These are phyloP conservation scores for Diprion similis DNA, from an alignment of 1,140 invertebrate species.

Conservation along the genomic window DNA sequence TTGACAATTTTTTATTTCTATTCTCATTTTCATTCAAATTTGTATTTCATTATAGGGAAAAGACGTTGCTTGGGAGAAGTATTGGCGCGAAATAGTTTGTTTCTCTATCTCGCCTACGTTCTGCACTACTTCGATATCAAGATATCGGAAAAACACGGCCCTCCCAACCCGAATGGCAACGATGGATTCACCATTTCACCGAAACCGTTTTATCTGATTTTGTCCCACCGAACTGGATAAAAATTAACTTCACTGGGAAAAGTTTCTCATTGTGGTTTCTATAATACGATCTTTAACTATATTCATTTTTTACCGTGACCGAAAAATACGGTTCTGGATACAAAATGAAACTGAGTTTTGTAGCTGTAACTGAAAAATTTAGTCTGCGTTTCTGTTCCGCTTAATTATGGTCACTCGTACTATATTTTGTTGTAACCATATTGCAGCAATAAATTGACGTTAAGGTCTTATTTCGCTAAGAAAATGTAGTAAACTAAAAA, in stretches of 20 bases:
- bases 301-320: no score
- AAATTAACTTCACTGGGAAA: background rate
- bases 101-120: conserved; percentile 63
- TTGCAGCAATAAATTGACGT: no score
- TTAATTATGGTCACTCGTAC: no score
- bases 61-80: conserved; percentile 70
- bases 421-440: no score
- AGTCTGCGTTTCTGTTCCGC: no score
- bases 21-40: conserved; percentile 26
- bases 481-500: no score
- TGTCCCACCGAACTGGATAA: conserved; percentile 25
- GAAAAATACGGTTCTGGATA: no score
- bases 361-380: no score
- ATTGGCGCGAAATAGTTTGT: conserved; percentile 65
- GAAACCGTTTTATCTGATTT: conserved; percentile 54
- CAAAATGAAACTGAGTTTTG: no score
- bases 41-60: conserved; percentile 60
- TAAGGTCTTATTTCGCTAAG: no score
- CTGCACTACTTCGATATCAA: conserved; percentile 63
- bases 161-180: conserved; percentile 49
- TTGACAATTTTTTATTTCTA: conserved; percentile 8
- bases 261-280: no score
- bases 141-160: conserved; percentile 38
- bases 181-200: conserved; percentile 64
- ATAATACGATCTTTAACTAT: no score